Evolutionary conservation across 2,888 invertebrate species (phyloP).

Genomic region (Cyclophora albipunctata): DNA sequence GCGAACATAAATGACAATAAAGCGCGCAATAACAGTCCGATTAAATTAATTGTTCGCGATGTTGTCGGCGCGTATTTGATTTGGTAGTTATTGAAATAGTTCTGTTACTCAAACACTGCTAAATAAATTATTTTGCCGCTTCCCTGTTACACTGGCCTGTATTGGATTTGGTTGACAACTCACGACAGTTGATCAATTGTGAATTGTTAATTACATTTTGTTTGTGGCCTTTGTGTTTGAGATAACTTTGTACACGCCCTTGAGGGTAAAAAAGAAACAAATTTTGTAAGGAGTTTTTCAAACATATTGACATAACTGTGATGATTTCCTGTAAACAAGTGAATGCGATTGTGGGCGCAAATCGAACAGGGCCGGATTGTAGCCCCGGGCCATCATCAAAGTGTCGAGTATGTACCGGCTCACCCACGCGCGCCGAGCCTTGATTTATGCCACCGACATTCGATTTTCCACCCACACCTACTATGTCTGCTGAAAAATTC

Average conservation of each 20-base stretch:
- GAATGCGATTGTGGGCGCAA: neutral
- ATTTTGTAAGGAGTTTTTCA: too few species aligned
- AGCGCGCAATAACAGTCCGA: constrained; percentile 7
- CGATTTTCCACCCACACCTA: constrained; percentile 4
- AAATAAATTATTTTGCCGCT: neutral
- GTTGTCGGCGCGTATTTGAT: constrained; percentile 10
- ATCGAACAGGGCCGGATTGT: neutral
- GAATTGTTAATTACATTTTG: too few species aligned
- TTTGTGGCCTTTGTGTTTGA: too few species aligned
- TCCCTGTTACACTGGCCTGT: neutral
- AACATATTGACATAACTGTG: too few species aligned
- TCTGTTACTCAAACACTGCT: constrained; percentile 1
- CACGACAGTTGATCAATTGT: neutral
- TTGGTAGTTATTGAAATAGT: constrained; percentile 11
- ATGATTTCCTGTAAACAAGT: too few species aligned
- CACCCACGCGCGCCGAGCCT: neutral
- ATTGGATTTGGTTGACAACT: neutral
- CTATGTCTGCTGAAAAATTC: neutral
- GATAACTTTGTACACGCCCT: too few species aligned
- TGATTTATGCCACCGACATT: constrained; percentile 11
- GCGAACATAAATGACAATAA: constrained; percentile 15
- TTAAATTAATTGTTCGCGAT: constrained; percentile 11
- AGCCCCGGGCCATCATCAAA: constrained; percentile 2
- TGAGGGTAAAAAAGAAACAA: too few species aligned
- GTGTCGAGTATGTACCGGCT: neutral